Percentiles rank a stretch among this genome's conserved stretches.
Evolutionary conservation across 1,140 invertebrate species (phyloP).

Genomic region (Phymorhynchus buccinoides): DNA sequence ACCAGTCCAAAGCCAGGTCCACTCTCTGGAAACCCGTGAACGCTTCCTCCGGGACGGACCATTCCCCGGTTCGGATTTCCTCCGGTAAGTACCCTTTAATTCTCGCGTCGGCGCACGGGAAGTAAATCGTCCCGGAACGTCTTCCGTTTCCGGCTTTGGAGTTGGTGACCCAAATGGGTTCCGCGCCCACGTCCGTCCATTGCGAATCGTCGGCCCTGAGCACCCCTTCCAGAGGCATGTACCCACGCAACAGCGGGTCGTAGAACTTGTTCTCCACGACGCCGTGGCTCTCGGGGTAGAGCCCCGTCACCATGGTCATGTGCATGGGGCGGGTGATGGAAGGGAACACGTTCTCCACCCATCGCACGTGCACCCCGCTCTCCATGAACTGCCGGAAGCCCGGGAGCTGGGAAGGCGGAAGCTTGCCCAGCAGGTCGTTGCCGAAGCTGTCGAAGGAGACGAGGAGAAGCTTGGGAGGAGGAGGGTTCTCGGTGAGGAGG

Average conservation of each 20-base stretch:
- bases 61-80: constrained; percentile 39
- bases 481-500: too few species aligned
- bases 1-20: constrained; percentile 81
- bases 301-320: constrained; percentile 83
- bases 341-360: constrained; percentile 77
- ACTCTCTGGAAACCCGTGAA: constrained; percentile 69
- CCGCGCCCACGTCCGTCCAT: constrained; percentile 63
- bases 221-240: constrained; percentile 73
- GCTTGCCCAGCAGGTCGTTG: not conserved
- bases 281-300: constrained; percentile 84
- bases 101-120: constrained; percentile 55
- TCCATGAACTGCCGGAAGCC: constrained; percentile 69
- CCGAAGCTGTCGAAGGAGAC: constrained; percentile 18
- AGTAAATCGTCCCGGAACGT: constrained; percentile 56
- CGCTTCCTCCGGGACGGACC: constrained; percentile 70
- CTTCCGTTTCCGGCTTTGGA: constrained; percentile 49
- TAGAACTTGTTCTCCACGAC: constrained; percentile 82
- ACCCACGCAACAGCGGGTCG: constrained; percentile 75
- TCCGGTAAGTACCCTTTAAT: constrained; percentile 57
- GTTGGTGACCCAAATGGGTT: constrained; percentile 70
- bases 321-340: constrained; percentile 89
- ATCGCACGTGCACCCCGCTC: constrained; percentile 62
- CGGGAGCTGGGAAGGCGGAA: not conserved
- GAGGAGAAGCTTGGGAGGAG: constrained; percentile 18
- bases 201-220: constrained; percentile 46